A percentile compares a stretch with the other conserved stretches of the same genome.
Conservation (phyloP, 2,113 vertebrate species). For the Oxyura jamaicensis region DNA sequence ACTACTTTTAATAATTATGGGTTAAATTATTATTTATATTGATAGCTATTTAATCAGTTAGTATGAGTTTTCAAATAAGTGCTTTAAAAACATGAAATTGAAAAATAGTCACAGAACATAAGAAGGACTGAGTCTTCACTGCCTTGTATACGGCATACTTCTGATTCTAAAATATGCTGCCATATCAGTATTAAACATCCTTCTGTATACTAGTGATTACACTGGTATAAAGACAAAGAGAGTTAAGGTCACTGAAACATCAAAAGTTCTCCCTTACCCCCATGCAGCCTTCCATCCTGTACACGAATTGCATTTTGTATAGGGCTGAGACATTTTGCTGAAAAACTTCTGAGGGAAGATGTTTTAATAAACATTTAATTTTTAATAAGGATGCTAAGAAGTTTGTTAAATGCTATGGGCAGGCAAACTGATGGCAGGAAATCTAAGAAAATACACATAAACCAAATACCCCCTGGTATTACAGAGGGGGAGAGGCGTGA, state of each 20-base stretch:
- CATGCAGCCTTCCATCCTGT: not conserved
- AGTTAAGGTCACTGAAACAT: not conserved
- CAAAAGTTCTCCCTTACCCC: not conserved
- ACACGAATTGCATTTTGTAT: not conserved
- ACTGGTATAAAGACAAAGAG: not conserved
- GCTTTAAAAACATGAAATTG: not conserved
- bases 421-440: slow-evolving; percentile 16
- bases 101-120: not conserved
- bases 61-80: not conserved
- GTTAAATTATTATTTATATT: not conserved
- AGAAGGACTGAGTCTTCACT: not conserved
- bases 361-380: slow-evolving; percentile 36
- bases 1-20: not conserved
- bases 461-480: not conserved
- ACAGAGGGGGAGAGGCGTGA: not conserved
- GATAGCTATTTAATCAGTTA: not conserved
- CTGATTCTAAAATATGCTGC: not conserved
- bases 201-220: not conserved
- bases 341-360: not conserved
- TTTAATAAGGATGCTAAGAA: slow-evolving; percentile 21
- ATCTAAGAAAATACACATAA: not conserved
- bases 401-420: slow-evolving; percentile 7
- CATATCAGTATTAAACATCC: not conserved
- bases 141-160: not conserved
- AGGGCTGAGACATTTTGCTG: not conserved